phyloP scores from a whole-genome alignment of 2,113 vertebrate species.

The Numenius arquata region DNA sequence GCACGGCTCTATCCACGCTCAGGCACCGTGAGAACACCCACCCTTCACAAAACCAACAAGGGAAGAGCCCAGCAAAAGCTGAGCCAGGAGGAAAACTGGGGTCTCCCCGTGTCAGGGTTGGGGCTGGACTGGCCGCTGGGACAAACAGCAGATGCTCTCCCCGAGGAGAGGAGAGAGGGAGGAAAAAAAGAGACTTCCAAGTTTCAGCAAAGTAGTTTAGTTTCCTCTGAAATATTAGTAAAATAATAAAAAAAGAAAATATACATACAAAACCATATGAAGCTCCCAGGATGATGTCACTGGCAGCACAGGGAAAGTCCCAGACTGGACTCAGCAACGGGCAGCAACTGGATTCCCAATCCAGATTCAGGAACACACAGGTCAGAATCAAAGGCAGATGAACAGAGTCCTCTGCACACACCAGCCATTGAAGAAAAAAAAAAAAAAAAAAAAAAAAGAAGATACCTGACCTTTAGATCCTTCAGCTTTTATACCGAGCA shows the following conservation, averaged over 20 bases:
- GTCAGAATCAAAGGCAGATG: not conserved
- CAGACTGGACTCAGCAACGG: not conserved
- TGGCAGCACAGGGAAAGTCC: not conserved
- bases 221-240: not conserved
- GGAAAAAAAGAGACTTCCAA: not conserved
- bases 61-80: not conserved
- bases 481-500: not conserved
- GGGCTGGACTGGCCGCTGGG: no score
- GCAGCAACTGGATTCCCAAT: no score
- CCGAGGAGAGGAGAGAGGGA: not conserved
- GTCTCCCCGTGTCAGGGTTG: not conserved
- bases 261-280: not conserved
- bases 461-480: not conserved
- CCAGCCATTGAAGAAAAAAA: not conserved
- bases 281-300: not conserved
- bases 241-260: not conserved
- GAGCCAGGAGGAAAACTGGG: not conserved
- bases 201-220: no score
- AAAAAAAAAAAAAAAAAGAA: no score
- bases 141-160: not conserved
- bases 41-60: not conserved
- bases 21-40: not conserved
- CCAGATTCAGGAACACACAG: not conserved
- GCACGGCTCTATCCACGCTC: rapidly evolving
- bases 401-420: not conserved